These are phyloP conservation scores for Aphelenchoides avenae DNA, from an alignment of 1,140 invertebrate genomes.

Conservation along the genomic window DNA sequence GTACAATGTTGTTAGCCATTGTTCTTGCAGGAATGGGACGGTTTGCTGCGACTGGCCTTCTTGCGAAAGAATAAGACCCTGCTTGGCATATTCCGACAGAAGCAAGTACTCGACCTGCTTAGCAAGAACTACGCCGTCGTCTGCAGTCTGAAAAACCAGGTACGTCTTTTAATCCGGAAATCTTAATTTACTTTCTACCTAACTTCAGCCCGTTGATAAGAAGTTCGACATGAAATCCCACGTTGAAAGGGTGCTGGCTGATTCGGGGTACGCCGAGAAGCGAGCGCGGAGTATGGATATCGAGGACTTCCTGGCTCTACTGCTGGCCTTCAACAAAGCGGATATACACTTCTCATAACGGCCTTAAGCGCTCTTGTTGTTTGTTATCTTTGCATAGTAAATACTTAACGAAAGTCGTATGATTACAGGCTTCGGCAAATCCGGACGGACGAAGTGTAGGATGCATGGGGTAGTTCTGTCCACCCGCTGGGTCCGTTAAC, in stretches of 20 bases:
- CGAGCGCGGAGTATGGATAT: slow-evolving; percentile 88
- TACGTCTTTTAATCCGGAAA: slow-evolving; percentile 60
- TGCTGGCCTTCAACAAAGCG: slow-evolving; percentile 53
- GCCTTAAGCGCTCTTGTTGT: slow-evolving; percentile 18
- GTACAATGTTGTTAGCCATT: not conserved
- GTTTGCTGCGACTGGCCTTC: slow-evolving; percentile 86
- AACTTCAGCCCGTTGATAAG: slow-evolving; percentile 70
- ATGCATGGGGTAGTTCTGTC: no score
- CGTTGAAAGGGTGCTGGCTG: slow-evolving; percentile 71
- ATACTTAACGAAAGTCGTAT: slow-evolving; percentile 10
- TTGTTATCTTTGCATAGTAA: slow-evolving; percentile 43
- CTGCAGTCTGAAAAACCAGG: slow-evolving; percentile 79
- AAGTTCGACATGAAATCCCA: slow-evolving; percentile 81
- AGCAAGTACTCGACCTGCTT: slow-evolving; percentile 73
- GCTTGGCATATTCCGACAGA: slow-evolving; percentile 76
- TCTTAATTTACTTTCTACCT: slow-evolving; percentile 19
- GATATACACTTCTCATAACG: slow-evolving; percentile 53
- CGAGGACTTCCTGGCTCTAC: slow-evolving; percentile 81
- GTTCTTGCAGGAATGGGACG: slow-evolving; percentile 80
- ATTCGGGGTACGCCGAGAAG: slow-evolving; percentile 69
- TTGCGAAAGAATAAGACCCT: slow-evolving; percentile 91
- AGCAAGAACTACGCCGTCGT: slow-evolving; percentile 87
- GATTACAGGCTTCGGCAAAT: no score
- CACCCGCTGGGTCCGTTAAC: no score
- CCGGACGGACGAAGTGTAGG: no score